Evolutionary conservation across 1,140 invertebrate species (phyloP), one percentile per base, ranked within the genome.

Genomic region (Formica exsecta): DNA sequence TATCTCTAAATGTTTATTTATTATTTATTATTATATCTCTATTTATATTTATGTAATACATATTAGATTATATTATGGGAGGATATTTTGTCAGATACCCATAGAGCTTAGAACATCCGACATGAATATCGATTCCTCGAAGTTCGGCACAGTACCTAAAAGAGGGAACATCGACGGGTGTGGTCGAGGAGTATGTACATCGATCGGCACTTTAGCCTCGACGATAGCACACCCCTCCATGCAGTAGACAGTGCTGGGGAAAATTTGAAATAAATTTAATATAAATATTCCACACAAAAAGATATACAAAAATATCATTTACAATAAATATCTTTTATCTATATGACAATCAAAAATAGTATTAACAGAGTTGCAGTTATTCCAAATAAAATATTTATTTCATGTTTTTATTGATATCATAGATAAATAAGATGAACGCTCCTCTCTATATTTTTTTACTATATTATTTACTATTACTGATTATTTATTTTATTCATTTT

Each of bases 101-200:
- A 44, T 25, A 81, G 51, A 81, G 36, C 51, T 79, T 73, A 44
- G 25, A 81, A 29, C 29, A 19, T 57, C 36, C 8, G 41, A 22
- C 59, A 44, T 11, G 44, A 80, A 86, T 91, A 91, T 91, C 89
- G 90, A 91, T 91, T 91, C 74, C 89, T 85, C 75, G 41, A 87
- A 91, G 85, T 91, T 91, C 80, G 87, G 89, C 75, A 88, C 75
- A 64, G 74, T 79, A 75, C 68, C 57, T 80, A 81, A 90, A 88
- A 86, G 89, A 89, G 87, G 79, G 85, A 91, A 91, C 87, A 87
- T 91, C 71, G 89, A 88, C 90, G 89, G 89, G 89, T 90, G 89
- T 90, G 89, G 89, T 65, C 89, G 89, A 86, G 83, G 89, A 90
- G 88, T 90, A 83, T 86, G 89, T 90, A 88, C 89, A 90, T 90